phyloP scores from a whole-genome alignment of 2,888 invertebrate genomes.

The Hirtodrosophila alboralis region DNA sequence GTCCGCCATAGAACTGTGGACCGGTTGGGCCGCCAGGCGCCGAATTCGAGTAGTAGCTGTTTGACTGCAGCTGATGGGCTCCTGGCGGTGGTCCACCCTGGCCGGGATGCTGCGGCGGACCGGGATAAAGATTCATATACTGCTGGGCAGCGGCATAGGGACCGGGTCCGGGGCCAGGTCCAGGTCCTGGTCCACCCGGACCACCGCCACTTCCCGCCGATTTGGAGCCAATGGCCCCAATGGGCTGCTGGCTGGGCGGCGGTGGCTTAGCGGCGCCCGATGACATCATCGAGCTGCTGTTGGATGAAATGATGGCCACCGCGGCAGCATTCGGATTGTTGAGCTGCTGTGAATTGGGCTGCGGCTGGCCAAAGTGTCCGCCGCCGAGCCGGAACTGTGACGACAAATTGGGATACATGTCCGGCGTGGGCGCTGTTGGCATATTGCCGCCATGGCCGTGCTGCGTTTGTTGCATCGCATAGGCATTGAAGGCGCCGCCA shows the following conservation, averaged over 20 bases:
- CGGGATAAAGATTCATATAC: conserved; percentile 83
- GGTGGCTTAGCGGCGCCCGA: conserved; percentile 91
- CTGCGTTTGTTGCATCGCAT: conserved; percentile 87
- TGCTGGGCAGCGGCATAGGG: conserved; percentile 81
- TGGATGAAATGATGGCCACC: conserved; percentile 92
- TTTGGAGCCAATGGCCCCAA: conserved; percentile 91
- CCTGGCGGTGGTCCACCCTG: conserved; percentile 81
- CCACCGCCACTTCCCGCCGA: conserved; percentile 74
- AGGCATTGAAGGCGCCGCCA: conserved; percentile 88
- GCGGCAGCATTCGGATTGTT: conserved; percentile 90
- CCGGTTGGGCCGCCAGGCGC: conserved; percentile 83
- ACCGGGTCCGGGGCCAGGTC: conserved; percentile 66
- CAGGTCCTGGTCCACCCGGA: conserved; percentile 62
- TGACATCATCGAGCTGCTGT: conserved; percentile 94
- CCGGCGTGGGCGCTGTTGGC: conserved; percentile 88
- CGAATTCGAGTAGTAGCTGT: conserved; percentile 84
- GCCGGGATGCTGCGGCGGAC: conserved; percentile 82
- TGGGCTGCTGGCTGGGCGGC: conserved; percentile 90
- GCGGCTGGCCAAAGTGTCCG: conserved; percentile 82
- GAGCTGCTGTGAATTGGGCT: conserved; percentile 89
- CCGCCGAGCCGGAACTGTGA: conserved; percentile 87
- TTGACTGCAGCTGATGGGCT: conserved; percentile 83
- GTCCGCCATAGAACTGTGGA: conserved; percentile 82
- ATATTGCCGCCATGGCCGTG: conserved; percentile 69
- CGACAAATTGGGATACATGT: conserved; percentile 88